These are phyloP conservation scores for Baccha elongata DNA, from an alignment of 2,888 invertebrate genomes.

Conservation along the genomic window DNA sequence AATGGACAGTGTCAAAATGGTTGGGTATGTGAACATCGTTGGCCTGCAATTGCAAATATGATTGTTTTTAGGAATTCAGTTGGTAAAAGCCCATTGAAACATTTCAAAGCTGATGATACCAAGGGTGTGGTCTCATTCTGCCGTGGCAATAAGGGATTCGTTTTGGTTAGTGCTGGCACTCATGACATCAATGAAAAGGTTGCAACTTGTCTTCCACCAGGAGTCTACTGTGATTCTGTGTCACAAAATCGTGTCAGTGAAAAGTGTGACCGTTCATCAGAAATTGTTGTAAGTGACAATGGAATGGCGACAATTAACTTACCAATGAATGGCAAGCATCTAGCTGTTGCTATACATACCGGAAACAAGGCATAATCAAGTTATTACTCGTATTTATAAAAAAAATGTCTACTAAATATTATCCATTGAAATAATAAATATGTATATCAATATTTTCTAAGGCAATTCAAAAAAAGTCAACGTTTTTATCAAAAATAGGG, in stretches of 20 bases:
- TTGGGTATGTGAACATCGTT: constrained; percentile 92
- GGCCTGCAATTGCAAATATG: constrained; percentile 90
- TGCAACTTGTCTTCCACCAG: constrained; percentile 87
- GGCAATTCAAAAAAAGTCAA: too few species aligned
- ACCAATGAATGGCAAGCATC: constrained; percentile 82
- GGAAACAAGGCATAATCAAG: constrained; percentile 75
- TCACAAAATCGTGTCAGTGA: constrained; percentile 82
- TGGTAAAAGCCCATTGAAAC: constrained; percentile 83
- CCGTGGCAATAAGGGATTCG: constrained; percentile 88
- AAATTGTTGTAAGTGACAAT: constrained; percentile 49
- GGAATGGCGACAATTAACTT: constrained; percentile 69
- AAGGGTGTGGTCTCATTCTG: constrained; percentile 92
- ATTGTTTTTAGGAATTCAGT: constrained; percentile 88
- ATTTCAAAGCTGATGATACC: constrained; percentile 90
- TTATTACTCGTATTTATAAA: too few species aligned
- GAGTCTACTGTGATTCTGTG: constrained; percentile 92
- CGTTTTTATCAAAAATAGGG: too few species aligned
- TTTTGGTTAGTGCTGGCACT: constrained; percentile 88
- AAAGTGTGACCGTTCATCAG: constrained; percentile 76
- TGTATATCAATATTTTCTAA: too few species aligned
- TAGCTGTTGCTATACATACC: constrained; percentile 86
- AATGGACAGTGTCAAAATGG: constrained; percentile 86
- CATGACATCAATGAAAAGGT: constrained; percentile 83
- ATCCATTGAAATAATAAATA: too few species aligned
- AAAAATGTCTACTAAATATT: too few species aligned